Evolutionary conservation across 2,888 invertebrate species (phyloP), one percentile per base, ranked within the genome.

Genomic region (Drosophila greeni): DNA sequence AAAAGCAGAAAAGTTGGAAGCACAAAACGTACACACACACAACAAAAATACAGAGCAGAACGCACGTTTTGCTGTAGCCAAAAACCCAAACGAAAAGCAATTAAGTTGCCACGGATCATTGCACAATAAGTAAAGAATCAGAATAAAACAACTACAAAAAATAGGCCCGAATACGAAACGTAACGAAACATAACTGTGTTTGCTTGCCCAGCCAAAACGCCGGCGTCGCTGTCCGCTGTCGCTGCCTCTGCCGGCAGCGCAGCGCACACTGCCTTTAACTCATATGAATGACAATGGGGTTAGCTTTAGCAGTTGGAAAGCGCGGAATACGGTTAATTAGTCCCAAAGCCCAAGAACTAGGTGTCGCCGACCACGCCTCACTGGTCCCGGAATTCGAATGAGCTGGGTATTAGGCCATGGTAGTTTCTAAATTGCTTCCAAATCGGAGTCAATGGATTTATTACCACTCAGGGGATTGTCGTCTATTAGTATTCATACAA

Each of bases 81-180:
- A 78, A 79, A 75, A 73, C 70, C 70, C 72, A 82, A 84, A 82
- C 80, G 74, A 78, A 84, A 82, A 83, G 76, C 75, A 81, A 82
- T 84, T 83, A 84, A 84, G 72, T 79, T 74, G 85, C 74, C 72
- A 75, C 80, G 83, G 78, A 76, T 84, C 84, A 84, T 84, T 84
- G 85, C 85, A 80, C 85, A 80, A 80, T 76, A 74, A 78, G 78
- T 57, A 76, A 84, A 84, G 82, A 80, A 82, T 80, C 78, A 72
- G 75, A 70, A 70, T 31, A 31, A 47, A 45, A 31, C 26, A 45
- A 16, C 24, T n/a, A 26, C 24, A 43, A 43, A 16, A 16, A 45
- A 18, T 12, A 29, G 45, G 29, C 45, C 29, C 29, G 45, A 29
- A 45, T 45, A 45, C 45, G 45, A 45, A 45, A 45, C 45, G 45